A percentile compares a stretch with the other conserved stretches of the same genome.
These are phyloP conservation scores for Pithys albifrons DNA, from an alignment of 2,113 vertebrate genomes.

Conservation along the genomic window DNA sequence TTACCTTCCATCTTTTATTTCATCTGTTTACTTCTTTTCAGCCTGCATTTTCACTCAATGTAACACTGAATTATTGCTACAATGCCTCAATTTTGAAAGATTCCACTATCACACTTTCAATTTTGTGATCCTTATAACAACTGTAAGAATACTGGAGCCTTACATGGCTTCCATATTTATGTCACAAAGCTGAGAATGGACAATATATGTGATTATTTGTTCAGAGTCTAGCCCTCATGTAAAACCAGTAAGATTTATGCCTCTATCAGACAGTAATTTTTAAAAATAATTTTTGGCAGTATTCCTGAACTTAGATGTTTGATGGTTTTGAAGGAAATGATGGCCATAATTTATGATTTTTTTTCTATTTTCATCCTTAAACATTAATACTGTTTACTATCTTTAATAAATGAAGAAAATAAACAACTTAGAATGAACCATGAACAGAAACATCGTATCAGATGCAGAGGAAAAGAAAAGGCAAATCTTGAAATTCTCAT, in stretches of 20 bases:
- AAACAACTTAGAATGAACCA: not conserved
- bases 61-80: not conserved
- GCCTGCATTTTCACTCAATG: not conserved
- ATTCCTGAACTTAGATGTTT: not conserved
- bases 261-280: not conserved
- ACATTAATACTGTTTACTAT: not conserved
- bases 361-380: not conserved
- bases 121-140: not conserved
- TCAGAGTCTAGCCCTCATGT: not conserved
- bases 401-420: not conserved
- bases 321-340: not conserved
- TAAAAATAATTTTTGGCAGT: not conserved
- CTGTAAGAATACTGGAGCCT: not conserved
- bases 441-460: not conserved
- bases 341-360: not conserved
- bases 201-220: not conserved
- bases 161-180: not conserved
- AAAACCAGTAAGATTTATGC: not conserved
- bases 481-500: not conserved
- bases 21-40: not conserved
- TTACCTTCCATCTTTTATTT: not conserved
- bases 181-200: not conserved
- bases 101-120: not conserved
- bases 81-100: not conserved
- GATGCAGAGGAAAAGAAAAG: not conserved